Conservation (phyloP, 92 coral and sea anemone genomes). For the Parazoanthus atlanticus region DNA sequence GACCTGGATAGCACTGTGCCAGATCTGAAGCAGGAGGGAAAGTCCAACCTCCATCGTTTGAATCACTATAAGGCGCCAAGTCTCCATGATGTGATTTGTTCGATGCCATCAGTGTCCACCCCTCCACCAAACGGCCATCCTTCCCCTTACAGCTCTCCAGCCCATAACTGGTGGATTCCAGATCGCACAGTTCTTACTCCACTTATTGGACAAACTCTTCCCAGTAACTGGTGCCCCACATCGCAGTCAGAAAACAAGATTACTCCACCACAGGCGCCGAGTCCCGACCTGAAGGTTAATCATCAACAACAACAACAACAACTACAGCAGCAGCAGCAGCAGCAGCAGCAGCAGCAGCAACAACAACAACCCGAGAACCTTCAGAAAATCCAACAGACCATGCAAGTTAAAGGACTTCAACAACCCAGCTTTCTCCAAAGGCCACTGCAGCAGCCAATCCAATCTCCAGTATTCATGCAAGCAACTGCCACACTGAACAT, state of each 20-base stretch:
- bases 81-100: slow-evolving; percentile 83
- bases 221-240: slow-evolving; percentile 73
- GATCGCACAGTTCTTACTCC: slow-evolving; percentile 98
- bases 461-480: slow-evolving; percentile 86
- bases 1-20: slow-evolving; percentile 95
- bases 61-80: slow-evolving; percentile 98
- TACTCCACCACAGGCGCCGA: slow-evolving; percentile 74
- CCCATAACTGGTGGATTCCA: slow-evolving; percentile 97
- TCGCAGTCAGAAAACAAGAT: slow-evolving; percentile 69
- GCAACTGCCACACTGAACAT: slow-evolving; percentile 98
- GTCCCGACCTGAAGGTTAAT: slow-evolving; percentile 53
- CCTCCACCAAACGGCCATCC: slow-evolving; percentile 93
- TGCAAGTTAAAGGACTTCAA: slow-evolving; percentile 62
- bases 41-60: slow-evolving; percentile 83
- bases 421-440: slow-evolving; percentile 72
- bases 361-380: slow-evolving; percentile 63
- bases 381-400: slow-evolving; percentile 75
- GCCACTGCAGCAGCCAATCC: slow-evolving; percentile 76
- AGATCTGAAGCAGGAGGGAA: slow-evolving; percentile 95
- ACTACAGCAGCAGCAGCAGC: slow-evolving; percentile 30
- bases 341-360: slow-evolving; percentile 51
- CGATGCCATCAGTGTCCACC: slow-evolving; percentile 80
- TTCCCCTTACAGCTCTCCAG: slow-evolving; percentile 94
- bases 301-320: slow-evolving; percentile 43
- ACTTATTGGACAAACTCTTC: slow-evolving; percentile 86